Evolutionary conservation across 2,888 invertebrate genomes (phyloP), one percentile per base, ranked within the genome.

Genomic region (Dasypolia templi): DNA sequence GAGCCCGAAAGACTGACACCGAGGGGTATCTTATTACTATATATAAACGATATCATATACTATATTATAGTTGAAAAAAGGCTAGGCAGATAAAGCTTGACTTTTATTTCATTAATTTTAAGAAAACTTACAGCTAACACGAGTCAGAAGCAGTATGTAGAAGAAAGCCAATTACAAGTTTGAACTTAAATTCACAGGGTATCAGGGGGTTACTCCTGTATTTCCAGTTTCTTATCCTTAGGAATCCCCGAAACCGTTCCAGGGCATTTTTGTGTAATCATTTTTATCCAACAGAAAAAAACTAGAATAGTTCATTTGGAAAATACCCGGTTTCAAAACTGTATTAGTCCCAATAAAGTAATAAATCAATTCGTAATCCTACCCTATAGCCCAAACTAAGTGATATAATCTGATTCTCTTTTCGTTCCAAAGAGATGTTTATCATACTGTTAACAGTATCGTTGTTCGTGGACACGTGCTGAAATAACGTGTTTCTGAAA

Each of bases 401-500:
- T 53, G 17, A 39, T 61, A 6, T 51, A 51, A 59, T 44, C 53
- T 19, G 51, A 59, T 59, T 74, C 32, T 12, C 19, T 64, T 42
- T 56, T 75, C 42, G 17, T 65, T 26, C 6, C 14, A 26, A 55
- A 72, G 44, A 79, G 22, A 77, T 53, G 46, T 14, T 65, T 65
- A 53, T 55, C 46, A 59, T 51, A 74, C 19, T 22, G 51, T 35
- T 72, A 39, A 46, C 19, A 32, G 65, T 11, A 19, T 9, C 26
- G 49, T 46, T 53, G 51, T 53, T 53, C 9, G 46, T 42, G 53
- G 29, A 17, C 75, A 80, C 80, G 80, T 59, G 74, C 17, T 17
- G 44, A 26, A 29, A 29, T 32, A 79, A 79, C 64, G 64, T 77
- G 73, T 58, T 58, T 39, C 17, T n/a, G 56, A 63, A 44, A 39